phyloP scores from a whole-genome alignment of 2,797 vertebrate genomes.

The Austrolebias charrua region DNA sequence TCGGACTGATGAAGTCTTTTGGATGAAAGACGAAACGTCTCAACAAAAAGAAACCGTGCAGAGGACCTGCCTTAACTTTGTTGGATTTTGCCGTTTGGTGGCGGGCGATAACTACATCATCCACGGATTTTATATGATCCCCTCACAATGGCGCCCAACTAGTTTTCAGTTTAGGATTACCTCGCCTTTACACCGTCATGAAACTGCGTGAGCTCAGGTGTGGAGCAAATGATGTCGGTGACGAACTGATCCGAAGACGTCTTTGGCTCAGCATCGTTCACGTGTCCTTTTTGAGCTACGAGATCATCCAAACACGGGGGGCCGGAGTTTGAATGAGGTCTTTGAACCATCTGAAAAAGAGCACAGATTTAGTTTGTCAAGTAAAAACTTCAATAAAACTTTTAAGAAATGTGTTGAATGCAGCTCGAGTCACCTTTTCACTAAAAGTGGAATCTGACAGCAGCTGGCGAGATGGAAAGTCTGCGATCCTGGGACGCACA shows the following conservation, averaged over 20 bases:
- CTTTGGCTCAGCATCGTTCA: constrained; percentile 32
- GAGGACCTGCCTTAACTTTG: too few species aligned
- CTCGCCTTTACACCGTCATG: constrained; percentile 59
- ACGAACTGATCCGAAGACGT: constrained; percentile 62
- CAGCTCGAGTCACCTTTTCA: constrained; percentile 63
- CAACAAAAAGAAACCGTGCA: too few species aligned
- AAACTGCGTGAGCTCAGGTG: constrained; percentile 77
- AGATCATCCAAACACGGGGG: constrained; percentile 54
- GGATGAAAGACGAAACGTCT: too few species aligned
- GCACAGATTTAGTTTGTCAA: neutral
- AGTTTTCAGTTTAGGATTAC: constrained; percentile 49
- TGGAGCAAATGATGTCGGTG: constrained; percentile 78
- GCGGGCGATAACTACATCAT: neutral
- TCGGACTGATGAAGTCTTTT: too few species aligned
- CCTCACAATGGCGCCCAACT: neutral
- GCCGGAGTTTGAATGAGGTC: constrained; percentile 52
- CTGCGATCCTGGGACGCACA: constrained; percentile 57
- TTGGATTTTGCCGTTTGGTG: too few species aligned
- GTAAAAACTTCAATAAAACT: neutral
- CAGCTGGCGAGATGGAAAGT: constrained; percentile 44
- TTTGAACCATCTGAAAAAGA: constrained; percentile 39
- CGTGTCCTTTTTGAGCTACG: constrained; percentile 37
- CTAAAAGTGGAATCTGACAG: constrained; percentile 31
- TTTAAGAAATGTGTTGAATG: neutral
- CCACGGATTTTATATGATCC: neutral